Base-by-base conservation (phyloP, 2,888 invertebrate genomes). In the Caenorhabditis angaria region DNA sequence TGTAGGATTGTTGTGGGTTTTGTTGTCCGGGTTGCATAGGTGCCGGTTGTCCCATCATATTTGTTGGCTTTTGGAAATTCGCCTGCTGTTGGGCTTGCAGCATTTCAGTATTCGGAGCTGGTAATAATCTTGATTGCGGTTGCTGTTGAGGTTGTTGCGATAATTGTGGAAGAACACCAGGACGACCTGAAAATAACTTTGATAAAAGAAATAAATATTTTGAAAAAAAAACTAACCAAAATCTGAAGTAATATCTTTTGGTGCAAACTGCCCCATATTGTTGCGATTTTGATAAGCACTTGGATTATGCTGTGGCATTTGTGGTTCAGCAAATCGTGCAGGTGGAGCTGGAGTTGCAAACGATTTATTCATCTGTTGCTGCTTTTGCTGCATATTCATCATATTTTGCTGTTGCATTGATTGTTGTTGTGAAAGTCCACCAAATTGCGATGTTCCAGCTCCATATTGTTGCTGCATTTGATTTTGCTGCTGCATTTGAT, bases 371-470 rank as follows among this genome's bases (percentile, higher is more conserved):
- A 25, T 22, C 27, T 24, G 35, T 20, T 22, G 57, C n/a, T 32
- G 61, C 28, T 63, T 64, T 24, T 60, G 74, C 8, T 61, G 67
- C 61, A 55, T 50, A 2, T 55, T 54, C 61, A 70, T 65, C 65
- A 53, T 51, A 10, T 20, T 18, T n/a, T 55, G 71, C 47, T 54
- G 66, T 41, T 47, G 63, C n/a, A n/a, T n/a, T n/a, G n/a, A n/a
- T 32, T 61, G 75, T 61, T 67, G 71, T 54, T 65, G 62, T 55
- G 62, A n/a, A 41, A 18, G 41, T 14, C 41, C 41, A 41, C 41
- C 41, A 41, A 41, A 41, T 14, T 41, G 41, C 3, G 41, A 12
- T n/a, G n/a, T n/a, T n/a, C n/a, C n/a, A n/a, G n/a, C n/a, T n/a
- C n/a, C n/a, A n/a, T n/a, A n/a, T n/a, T 60, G 64, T 2, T 57